phyloP scores from a whole-genome alignment of 2,797 vertebrate species.

The Clarias pachynema region DNA sequence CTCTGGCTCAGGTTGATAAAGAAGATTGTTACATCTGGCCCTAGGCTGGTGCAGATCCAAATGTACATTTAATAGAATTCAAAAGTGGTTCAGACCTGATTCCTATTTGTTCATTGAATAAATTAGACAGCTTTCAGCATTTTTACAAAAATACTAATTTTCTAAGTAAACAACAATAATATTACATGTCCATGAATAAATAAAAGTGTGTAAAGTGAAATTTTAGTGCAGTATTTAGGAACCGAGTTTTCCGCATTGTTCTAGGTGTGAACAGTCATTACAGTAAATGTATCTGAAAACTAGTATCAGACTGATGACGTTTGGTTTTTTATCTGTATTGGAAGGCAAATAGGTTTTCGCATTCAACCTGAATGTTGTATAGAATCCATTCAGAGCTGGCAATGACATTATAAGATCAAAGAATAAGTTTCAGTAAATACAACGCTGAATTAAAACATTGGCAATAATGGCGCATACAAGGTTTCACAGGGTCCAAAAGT shows the following conservation, averaged over 20 bases:
- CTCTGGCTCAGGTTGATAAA: background rate
- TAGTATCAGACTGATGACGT: background rate
- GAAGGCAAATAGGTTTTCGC: background rate
- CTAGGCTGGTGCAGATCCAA: background rate
- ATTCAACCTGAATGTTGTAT: background rate
- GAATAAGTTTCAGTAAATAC: background rate
- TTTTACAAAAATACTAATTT: background rate
- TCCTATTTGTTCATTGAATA: background rate
- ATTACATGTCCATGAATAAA: background rate
- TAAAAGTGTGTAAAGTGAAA: background rate
- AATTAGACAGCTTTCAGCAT: background rate
- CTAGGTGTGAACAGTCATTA: conserved; percentile 2
- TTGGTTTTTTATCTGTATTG: conserved; percentile 4
- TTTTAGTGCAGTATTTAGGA: background rate
- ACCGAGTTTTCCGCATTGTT: background rate
- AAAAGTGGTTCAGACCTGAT: background rate
- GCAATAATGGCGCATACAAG: background rate
- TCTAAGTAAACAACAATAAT: background rate
- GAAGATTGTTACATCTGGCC: background rate
- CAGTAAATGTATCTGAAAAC: background rate
- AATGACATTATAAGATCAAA: background rate
- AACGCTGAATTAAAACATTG: background rate
- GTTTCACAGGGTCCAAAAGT: background rate
- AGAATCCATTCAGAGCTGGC: background rate
- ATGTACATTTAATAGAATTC: background rate